phyloP scores from a whole-genome alignment of 1,140 invertebrate genomes.

The Drosophila willistoni region DNA sequence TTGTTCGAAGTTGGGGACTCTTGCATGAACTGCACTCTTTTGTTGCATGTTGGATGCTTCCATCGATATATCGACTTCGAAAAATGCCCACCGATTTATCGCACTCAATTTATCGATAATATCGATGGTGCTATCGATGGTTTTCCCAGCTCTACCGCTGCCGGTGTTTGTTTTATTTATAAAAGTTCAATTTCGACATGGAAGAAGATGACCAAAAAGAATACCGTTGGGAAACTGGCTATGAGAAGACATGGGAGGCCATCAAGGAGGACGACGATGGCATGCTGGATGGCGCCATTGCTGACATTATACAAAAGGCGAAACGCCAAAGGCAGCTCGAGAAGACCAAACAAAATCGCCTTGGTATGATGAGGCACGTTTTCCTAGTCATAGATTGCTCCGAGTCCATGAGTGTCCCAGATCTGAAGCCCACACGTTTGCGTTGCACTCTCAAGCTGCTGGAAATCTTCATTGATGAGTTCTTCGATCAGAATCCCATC shows the following conservation, averaged over 20 bases:
- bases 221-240: constrained; percentile 98
- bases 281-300: constrained; percentile 93
- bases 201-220: constrained; percentile 91
- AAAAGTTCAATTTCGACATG: not conserved
- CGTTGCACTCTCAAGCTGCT: constrained; percentile 95
- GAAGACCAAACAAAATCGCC: constrained; percentile 88
- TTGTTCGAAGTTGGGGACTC: too few species aligned
- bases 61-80: too few species aligned
- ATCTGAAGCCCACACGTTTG: constrained; percentile 97
- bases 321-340: constrained; percentile 91
- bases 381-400: constrained; percentile 97
- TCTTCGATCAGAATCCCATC: constrained; percentile 99
- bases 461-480: constrained; percentile 97
- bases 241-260: constrained; percentile 98
- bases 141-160: too few species aligned
- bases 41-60: too few species aligned
- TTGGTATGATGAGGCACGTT: constrained; percentile 98
- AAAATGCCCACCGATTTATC: too few species aligned
- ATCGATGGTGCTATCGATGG: too few species aligned
- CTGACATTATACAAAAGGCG: constrained; percentile 95
- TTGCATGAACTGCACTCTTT: too few species aligned
- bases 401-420: constrained; percentile 95
- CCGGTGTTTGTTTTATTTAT: constrained; percentile 8
- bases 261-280: constrained; percentile 98
- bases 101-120: too few species aligned